These are phyloP conservation scores for Cryptocephalus primarius DNA, from an alignment of 2,888 invertebrate species.

Conservation along the genomic window DNA sequence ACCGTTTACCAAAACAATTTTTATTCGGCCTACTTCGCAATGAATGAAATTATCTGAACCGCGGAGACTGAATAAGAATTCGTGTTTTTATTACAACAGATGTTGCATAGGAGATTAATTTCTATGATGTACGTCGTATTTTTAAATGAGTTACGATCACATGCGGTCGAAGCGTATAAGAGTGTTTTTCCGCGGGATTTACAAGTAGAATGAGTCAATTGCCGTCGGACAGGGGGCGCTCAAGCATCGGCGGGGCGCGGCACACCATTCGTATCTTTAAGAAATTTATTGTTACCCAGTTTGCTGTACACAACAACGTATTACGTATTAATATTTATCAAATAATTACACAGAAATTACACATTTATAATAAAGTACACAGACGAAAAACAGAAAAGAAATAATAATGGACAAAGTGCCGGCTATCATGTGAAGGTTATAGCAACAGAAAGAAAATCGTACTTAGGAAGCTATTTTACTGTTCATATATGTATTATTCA, in stretches of 20 bases:
- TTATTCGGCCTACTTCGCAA: too few species aligned
- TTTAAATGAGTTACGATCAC: too few species aligned
- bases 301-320: constrained; percentile 13
- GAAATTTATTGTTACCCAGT: constrained; percentile 19
- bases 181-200: too few species aligned
- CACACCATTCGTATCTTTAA: constrained; percentile 14
- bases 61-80: too few species aligned
- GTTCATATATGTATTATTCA: constrained; percentile 14
- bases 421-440: not conserved
- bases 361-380: constrained; percentile 10
- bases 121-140: too few species aligned
- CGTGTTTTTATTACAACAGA: too few species aligned
- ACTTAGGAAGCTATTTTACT: constrained; percentile 3
- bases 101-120: too few species aligned
- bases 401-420: not conserved
- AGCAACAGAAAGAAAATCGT: not conserved
- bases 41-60: too few species aligned
- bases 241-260: constrained; percentile 31
- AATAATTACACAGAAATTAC: constrained; percentile 13
- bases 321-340: constrained; percentile 10
- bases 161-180: too few species aligned
- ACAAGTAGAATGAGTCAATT: constrained; percentile 13
- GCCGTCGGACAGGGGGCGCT: constrained; percentile 18
- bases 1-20: too few species aligned
- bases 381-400: constrained; percentile 5